A percentile compares a stretch with the other conserved stretches of the same genome.
These are phyloP conservation scores for Motacilla alba DNA, from an alignment of 2,113 vertebrate genomes.

Conservation along the genomic window DNA sequence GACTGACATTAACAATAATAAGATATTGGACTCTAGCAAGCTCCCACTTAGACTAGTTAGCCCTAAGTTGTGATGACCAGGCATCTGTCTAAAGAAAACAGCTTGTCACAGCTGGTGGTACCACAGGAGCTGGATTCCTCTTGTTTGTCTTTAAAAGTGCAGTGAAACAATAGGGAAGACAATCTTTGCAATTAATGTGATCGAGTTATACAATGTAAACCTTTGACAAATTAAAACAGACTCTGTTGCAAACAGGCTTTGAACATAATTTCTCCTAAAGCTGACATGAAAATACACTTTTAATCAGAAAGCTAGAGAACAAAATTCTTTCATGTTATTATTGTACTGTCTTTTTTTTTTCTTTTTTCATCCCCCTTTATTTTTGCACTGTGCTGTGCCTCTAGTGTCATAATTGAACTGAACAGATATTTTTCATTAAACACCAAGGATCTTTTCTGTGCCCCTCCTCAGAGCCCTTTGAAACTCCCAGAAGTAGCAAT, in stretches of 20 bases:
- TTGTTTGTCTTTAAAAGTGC: not conserved
- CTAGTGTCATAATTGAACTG: constrained; percentile 28
- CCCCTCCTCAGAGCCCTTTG: constrained; percentile 27
- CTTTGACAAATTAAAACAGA: constrained; percentile 54
- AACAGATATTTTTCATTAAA: constrained; percentile 67
- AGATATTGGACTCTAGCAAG: not conserved
- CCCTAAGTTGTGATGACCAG: not conserved
- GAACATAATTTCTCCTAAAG: constrained; percentile 51
- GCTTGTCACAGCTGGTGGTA: not conserved
- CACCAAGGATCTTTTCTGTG: constrained; percentile 3
- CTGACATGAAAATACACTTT: constrained; percentile 53
- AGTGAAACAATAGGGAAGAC: not conserved
- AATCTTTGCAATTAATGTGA: constrained; percentile 44
- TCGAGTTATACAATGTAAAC: not conserved
- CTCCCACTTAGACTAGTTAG: not conserved
- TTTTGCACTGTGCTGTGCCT: not conserved
- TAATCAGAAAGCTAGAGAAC: constrained; percentile 65
- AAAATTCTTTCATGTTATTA: constrained; percentile 66
- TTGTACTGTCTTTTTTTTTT: constrained; percentile 17
- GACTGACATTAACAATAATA: not conserved
- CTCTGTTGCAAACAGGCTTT: constrained; percentile 24
- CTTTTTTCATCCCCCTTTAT: constrained; percentile 22
- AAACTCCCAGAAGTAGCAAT: constrained; percentile 39
- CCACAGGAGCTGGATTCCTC: not conserved
- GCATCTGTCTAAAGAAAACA: not conserved